Evolutionary conservation across 1,140 invertebrate species (phyloP), one percentile per base, ranked within the genome.

Genomic region (Sinonovacula constricta): DNA sequence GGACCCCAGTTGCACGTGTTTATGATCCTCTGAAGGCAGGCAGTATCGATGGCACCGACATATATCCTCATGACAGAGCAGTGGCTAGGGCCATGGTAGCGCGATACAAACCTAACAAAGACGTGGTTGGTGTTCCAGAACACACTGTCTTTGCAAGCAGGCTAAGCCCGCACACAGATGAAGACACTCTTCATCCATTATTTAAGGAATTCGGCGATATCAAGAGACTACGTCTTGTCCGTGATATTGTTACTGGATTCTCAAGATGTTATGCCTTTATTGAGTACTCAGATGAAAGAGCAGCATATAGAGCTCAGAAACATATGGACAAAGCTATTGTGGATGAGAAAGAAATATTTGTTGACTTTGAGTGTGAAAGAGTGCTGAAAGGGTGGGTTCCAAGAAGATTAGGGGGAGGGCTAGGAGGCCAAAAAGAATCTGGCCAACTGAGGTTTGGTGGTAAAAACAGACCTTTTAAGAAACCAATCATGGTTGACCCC

Each of bases 401-500:
- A 5, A 92, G 96, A 82, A 91, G 96, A 87, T 90, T 97, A 10
- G 96, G 96, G 31, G 96, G 96, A 56, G 96, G 96, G 22, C 95
- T 97, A 87, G 95, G 96, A 14, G 96, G 96, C 0, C 94, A 93
- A 81, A 97, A 96, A 84, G 95, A 97, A 89, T 96, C 96, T 2
- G 96, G 96, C 0, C 96, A 98, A 85, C 90, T 97, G 22, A 91
- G 96, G 79, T 98, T 97, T 93, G 96, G 96, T 7, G 94, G 96
- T 30, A 92, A 92, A 84, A 94, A 95, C 62, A 92, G 95, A 85
- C 95, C 95, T 0, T 97, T 92, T 81, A 79, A 85, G 69, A 89
- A 85, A 75, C 89, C 88, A n/a, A 82, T 86, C 53, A 39, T 72
- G 56, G 57, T 82, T 10, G 59, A 79, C 28, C 56, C n/a, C 24